Conservation (phyloP, 2,888 invertebrate genomes). For the Keiferia lycopersicella region DNA sequence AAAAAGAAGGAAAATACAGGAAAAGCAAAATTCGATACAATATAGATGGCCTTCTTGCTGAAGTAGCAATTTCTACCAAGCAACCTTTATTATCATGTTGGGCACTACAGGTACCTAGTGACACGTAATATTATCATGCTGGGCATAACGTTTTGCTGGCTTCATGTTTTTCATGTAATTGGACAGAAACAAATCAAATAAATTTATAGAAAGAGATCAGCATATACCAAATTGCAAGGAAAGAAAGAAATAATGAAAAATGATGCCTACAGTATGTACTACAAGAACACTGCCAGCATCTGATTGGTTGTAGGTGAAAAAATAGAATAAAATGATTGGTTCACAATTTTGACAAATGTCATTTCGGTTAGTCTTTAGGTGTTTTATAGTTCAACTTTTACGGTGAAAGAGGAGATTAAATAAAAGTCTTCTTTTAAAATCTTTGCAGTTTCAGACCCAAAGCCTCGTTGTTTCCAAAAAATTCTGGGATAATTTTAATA, state of each 20-base stretch:
- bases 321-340: background rate
- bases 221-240: background rate
- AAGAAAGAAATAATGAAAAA: background rate
- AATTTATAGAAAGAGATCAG: background rate
- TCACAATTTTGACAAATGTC: background rate
- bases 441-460: background rate
- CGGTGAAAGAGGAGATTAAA: background rate
- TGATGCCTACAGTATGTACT: background rate
- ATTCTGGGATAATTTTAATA: background rate
- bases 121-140: no score
- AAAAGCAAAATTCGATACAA: no score
- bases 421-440: no score
- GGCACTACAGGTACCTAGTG: no score
- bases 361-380: background rate
- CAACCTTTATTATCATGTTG: no score
- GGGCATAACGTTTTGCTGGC: background rate
- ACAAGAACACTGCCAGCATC: constrained; percentile 2
- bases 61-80: no score
- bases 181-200: background rate
- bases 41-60: no score
- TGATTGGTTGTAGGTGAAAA: background rate
- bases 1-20: no score
- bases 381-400: constrained; percentile 13
- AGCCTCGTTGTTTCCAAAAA: background rate
- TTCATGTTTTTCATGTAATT: background rate